Base-by-base conservation (phyloP, 2,113 vertebrate species). In the Crotalus tigris region DNA sequence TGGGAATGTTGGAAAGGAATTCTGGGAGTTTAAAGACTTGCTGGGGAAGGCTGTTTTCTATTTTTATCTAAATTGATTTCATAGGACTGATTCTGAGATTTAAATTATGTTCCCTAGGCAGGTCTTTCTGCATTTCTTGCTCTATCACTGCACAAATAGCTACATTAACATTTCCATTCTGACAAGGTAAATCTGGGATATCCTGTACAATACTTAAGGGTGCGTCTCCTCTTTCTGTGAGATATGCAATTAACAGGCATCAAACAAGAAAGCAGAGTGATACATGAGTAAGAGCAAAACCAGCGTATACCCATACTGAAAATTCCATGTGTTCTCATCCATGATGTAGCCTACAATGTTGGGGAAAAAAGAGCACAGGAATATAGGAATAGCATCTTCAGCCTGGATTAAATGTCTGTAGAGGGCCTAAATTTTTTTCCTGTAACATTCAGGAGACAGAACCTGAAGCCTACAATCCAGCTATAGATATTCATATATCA, bases 51-150 rank as follows among this genome's bases (percentile, higher is more conserved):
- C 75, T 81, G 17, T 81, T 81, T 81, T 81, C 39, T 9, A 44
- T 81, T 44, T 44, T 81, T 64, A 92, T 87, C 57, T 64, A n/a
- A 46, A 85, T 33, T 49, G 64, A 90, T 69, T 93, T 85, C 88
- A 53, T 87, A n/a, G 24, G 29, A 51, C 29, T 51, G 55, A 85
- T n/a, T 53, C 51, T 26, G n/a, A 49, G 91, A 88, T 94, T 91
- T 15, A 51, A 23, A 33, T 87, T 87, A 92, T 51, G 15, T 69
- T 90, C 17, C n/a, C 13, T 5, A 51, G 39, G 54, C 49, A 21
- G 15, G 21, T n/a, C 39, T 61, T 39, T 39, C 9, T 51, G 11
- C 44, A 53, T 2, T 85, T 90, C 39, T 87, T 12, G 11, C 19
- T 64, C 5, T 29, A n/a, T 33, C 51, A n/a, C 13, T 21, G 23